A percentile compares a stretch with the other conserved stretches of the same genome.
Conservation (phyloP, 2,888 invertebrate genomes). For the Cheilosia scutellata region DNA sequence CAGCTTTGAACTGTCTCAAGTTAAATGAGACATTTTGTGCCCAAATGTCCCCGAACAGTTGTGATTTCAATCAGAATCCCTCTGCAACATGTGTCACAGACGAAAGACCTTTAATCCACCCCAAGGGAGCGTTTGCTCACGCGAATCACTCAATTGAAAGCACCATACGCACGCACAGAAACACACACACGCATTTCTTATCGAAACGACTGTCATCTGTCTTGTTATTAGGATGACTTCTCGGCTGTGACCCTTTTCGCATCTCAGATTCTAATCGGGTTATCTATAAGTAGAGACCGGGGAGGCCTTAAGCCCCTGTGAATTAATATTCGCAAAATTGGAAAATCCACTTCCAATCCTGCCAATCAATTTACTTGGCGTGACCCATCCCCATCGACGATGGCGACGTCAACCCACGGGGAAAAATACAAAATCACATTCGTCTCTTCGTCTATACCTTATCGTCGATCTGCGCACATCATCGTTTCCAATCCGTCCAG, state of each 20-base stretch:
- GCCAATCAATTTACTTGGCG: constrained; percentile 66
- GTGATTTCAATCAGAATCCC: constrained; percentile 55
- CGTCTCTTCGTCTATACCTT: constrained; percentile 54
- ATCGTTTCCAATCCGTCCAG: constrained; percentile 63
- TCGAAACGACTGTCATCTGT: constrained; percentile 71
- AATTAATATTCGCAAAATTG: constrained; percentile 75
- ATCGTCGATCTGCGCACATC: constrained; percentile 53
- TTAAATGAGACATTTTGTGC: neutral
- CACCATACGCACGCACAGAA: neutral
- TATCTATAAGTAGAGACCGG: constrained; percentile 26
- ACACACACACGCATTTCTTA: constrained; percentile 27
- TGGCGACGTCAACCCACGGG: neutral
- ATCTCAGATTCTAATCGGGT: constrained; percentile 69
- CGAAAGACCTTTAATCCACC: constrained; percentile 59
- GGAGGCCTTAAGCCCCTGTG: constrained; percentile 48
- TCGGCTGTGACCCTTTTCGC: constrained; percentile 66
- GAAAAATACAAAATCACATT: constrained; percentile 34
- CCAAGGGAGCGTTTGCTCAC: constrained; percentile 70
- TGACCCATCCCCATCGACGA: constrained; percentile 53
- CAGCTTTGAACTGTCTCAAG: neutral
- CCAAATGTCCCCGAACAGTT: constrained; percentile 26
- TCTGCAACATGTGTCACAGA: constrained; percentile 70
- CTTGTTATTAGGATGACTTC: constrained; percentile 65
- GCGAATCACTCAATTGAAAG: constrained; percentile 61
- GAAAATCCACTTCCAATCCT: constrained; percentile 70